These are phyloP conservation scores for Aelia acuminata DNA, from an alignment of 2,888 invertebrate genomes.

Conservation along the genomic window DNA sequence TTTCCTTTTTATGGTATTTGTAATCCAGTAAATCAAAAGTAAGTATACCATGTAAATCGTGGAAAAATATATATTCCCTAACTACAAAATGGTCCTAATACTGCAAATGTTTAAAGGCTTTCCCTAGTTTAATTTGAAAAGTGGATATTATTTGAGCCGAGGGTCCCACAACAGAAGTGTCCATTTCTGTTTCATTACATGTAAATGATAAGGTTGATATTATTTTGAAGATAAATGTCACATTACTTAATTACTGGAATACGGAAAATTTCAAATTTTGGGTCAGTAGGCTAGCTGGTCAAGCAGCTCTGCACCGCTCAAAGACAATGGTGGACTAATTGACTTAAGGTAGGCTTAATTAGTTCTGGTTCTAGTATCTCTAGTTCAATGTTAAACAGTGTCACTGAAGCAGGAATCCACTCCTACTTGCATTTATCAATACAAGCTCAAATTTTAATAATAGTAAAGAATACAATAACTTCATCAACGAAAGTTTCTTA, in stretches of 20 bases:
- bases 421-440: neutral
- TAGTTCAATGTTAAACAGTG: neutral
- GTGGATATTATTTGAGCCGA: neutral
- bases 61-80: neutral
- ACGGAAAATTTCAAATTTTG: neutral
- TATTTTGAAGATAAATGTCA: too few species aligned
- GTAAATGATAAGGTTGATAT: neutral
- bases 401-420: neutral
- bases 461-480: too few species aligned
- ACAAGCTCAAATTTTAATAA: neutral
- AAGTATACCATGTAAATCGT: too few species aligned
- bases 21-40: too few species aligned
- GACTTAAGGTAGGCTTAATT: conserved; percentile 8
- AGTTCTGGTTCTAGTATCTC: conserved; percentile 10
- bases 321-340: conserved; percentile 50
- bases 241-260: neutral
- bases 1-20: too few species aligned
- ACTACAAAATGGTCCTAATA: neutral
- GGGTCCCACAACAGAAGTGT: neutral
- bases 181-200: neutral
- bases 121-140: neutral
- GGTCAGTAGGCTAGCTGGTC: conserved; percentile 39
- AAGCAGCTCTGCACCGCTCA: neutral
- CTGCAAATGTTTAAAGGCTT: neutral
- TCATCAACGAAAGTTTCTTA: too few species aligned